A percentile compares a stretch with the other conserved stretches of the same genome.
These are phyloP conservation scores for Menura novaehollandiae DNA, from an alignment of 2,113 vertebrate species.

Conservation along the genomic window DNA sequence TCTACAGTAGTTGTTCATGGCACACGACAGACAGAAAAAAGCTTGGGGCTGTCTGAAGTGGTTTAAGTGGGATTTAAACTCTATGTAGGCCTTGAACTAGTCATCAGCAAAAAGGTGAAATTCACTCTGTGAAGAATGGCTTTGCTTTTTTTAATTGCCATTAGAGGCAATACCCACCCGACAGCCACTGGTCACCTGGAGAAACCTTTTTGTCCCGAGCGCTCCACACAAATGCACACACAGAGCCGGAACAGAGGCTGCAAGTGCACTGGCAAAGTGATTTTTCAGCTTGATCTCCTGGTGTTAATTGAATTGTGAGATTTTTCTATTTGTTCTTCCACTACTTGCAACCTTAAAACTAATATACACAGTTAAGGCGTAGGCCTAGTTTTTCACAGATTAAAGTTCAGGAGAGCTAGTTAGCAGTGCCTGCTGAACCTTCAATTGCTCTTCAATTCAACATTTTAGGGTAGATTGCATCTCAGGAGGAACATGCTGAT, in stretches of 20 bases:
- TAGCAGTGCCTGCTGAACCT: neutral
- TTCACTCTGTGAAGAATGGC: neutral
- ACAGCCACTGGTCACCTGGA: neutral
- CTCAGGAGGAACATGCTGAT: neutral
- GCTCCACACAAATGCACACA: neutral
- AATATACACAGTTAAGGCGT: fast-evolving
- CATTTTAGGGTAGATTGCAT: neutral
- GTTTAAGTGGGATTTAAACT: neutral
- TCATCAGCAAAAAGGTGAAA: neutral
- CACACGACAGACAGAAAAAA: neutral
- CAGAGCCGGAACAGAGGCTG: neutral
- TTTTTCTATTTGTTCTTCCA: neutral
- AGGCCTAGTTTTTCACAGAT: neutral
- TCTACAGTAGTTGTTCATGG: neutral
- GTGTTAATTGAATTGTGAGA: neutral
- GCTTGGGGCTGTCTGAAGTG: neutral
- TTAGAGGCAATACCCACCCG: neutral
- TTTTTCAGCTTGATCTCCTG: neutral
- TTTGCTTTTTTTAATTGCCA: neutral
- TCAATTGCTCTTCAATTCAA: too few relatives aligned
- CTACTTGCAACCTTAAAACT: neutral
- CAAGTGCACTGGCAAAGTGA: neutral
- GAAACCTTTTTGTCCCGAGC: neutral
- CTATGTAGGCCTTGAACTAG: neutral
- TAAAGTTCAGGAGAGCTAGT: neutral